These are phyloP conservation scores for Columba janthina DNA, from an alignment of 2,113 vertebrate genomes.

Conservation along the genomic window DNA sequence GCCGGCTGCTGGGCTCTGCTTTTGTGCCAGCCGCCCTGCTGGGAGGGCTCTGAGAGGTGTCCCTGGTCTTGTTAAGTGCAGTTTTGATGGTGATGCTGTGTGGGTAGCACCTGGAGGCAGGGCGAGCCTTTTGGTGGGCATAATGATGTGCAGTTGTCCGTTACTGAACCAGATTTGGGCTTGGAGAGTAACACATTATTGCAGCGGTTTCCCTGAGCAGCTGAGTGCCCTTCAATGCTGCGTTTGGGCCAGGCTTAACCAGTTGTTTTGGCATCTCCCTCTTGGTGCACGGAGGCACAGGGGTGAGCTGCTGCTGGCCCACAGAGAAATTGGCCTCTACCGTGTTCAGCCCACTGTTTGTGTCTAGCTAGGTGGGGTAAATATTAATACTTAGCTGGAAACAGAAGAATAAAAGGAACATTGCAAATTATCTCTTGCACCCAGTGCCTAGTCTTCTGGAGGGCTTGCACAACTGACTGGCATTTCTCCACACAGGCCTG, in stretches of 20 bases:
- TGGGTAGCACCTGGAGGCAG: not conserved
- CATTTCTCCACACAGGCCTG: fast-evolving
- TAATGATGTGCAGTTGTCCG: fast-evolving
- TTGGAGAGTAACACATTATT: not conserved
- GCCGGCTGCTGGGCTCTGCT: not conserved
- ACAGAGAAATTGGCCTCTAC: not conserved
- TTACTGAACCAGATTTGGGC: not conserved
- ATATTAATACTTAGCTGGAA: not conserved
- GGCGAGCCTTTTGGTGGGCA: not conserved
- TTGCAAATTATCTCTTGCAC: not conserved
- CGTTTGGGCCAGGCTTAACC: fast-evolving
- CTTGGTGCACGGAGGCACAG: not conserved
- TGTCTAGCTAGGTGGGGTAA: not conserved
- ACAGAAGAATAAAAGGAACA: not conserved
- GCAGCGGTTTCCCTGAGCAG: not conserved
- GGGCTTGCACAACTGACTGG: not conserved
- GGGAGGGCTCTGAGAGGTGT: not conserved
- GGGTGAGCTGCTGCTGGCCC: not conserved
- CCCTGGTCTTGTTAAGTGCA: not conserved
- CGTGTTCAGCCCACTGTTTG: fast-evolving
- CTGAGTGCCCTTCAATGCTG: fast-evolving
- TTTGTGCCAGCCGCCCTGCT: fast-evolving
- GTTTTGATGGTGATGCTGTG: not conserved
- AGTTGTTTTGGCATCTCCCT: not conserved
- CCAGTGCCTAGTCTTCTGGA: not conserved